Base-by-base conservation (phyloP, 2,888 invertebrate genomes). In the Uloborus plumipes region DNA sequence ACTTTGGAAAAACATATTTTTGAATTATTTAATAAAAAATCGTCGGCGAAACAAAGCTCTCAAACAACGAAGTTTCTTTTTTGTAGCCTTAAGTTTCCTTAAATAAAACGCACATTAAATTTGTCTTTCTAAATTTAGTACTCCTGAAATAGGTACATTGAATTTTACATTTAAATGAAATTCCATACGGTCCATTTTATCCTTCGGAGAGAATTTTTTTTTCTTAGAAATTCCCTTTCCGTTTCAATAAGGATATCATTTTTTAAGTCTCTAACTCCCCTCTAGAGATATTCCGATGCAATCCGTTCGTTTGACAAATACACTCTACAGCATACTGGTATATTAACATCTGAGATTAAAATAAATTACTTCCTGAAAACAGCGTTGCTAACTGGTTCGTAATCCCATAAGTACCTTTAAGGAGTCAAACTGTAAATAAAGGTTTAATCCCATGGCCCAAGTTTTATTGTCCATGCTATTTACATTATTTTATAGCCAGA, bases 401-500 rank as follows among this genome's bases (percentile, higher is more conserved):
- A 76, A 76, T 76, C 76, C 76, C 76, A 70, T 76, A 76, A 76
- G 76, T 50, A 70, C 67, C 51, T 76, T 76, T 76, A 69, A 76
- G 61, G 50, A 76, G 76, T 50, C 62, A 18, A 70, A 58, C 49
- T 65, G 75, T 67, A 75, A 75, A 75, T 75, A 75, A 75, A 69
- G 76, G 53, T 69, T 76, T 76, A 76, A 76, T 76, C 62, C 62
- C 22, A 76, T 51, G 64, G 69, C 69, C 69, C 69, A 31, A 62
- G 47, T 76, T 76, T 76, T 76, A 76, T 69, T 76, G 53, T 55
- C 58, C 26, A 31, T 31, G 55, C 70, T 76, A 76, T 76, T 76
- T 76, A 76, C 69, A 22, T 39, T 31, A 51, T 75, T 75, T 75
- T 75, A 75, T 61, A 61, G 75, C 50, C 22, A 49, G 55, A 15